Conservation (phyloP, 2,888 invertebrate species). For the Mallateleia sp. region DNA sequence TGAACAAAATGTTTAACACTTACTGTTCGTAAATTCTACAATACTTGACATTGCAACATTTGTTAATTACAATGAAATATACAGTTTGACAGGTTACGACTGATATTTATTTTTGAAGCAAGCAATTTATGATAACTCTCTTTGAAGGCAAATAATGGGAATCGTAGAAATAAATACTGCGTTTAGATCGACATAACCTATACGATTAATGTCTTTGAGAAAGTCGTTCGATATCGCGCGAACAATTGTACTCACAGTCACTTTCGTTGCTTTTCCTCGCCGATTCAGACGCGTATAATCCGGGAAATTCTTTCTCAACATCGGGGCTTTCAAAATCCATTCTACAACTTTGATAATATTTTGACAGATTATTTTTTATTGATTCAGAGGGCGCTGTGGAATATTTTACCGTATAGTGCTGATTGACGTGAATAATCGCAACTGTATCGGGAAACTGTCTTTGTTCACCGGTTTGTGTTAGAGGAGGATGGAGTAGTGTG, state of each 20-base stretch:
- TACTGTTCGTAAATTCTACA: slow-evolving; percentile 48
- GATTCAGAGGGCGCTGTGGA: slow-evolving; percentile 59
- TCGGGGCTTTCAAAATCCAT: slow-evolving; percentile 97
- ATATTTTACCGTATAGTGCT: slow-evolving; percentile 2
- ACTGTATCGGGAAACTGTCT: background rate
- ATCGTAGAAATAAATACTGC: slow-evolving; percentile 3
- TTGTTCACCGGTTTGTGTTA: slow-evolving; percentile 16
- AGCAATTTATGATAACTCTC: slow-evolving; percentile 14
- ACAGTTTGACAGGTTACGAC: background rate
- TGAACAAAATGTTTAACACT: slow-evolving; percentile 12
- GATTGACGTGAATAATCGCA: slow-evolving; percentile 9
- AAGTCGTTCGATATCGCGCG: background rate
- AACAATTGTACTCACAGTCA: slow-evolving; percentile 92
- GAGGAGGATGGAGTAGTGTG: background rate
- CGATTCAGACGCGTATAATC: slow-evolving; percentile 95
- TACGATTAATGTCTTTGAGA: background rate
- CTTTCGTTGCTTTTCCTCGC: slow-evolving; percentile 95
- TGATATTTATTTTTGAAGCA: slow-evolving; percentile 21
- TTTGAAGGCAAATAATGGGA: slow-evolving; percentile 36
- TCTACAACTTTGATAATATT: slow-evolving; percentile 65
- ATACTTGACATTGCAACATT: slow-evolving; percentile 39
- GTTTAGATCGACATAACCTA: slow-evolving; percentile 58
- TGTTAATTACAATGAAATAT: slow-evolving; percentile 1
- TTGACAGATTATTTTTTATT: slow-evolving; percentile 61
- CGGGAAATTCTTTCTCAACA: slow-evolving; percentile 97